Evolutionary conservation across 2,113 vertebrate genomes (phyloP), one percentile per base, ranked within the genome.

Genomic region (Brachyhypopomus gauderio): DNA sequence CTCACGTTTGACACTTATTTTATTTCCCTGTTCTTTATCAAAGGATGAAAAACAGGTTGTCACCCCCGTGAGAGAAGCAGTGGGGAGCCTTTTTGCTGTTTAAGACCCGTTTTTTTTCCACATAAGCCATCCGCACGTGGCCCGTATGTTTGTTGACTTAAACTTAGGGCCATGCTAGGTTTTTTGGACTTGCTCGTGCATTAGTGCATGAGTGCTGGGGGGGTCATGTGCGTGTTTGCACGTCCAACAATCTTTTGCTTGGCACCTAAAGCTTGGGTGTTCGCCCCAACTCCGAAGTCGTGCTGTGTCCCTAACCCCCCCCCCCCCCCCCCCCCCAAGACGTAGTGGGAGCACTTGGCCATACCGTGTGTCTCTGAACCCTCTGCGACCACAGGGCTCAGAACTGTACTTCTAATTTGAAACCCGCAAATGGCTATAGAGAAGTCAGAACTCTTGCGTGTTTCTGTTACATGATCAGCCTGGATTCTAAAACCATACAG

Each of bases 101-200:
- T 48, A 56, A 78, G 63, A 59, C 23, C 25, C 30, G 41, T 52
- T 67, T 75, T 52, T 67, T 75, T 59, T 48, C 72, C 36, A 74
- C 59, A 56, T 70, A 27, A 74, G 25, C 48, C 77, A 74, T 69
- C 69, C 73, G 77, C 79, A 84, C 77, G 70, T 60, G 78, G 75
- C 56, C 79, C 78, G 45, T 69, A 25, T 9, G 66, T 86, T 79
- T 84, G 77, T 72, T 85, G 60, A 77, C 48, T 86, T 76, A 77
- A 75, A 81, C 59, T 63, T 36, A 60, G 58, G 27, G 17, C 56
- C 52, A 17, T 58, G 79, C 80, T 30, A 75, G 19, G 2, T 1
- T 80, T 71, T 60, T 9, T 55, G 45, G 52, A 30, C 60, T 59
- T 48, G 48, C 63, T 59, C 71, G 22, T 27, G 20, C 45, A 12